Evolutionary conservation across 2,888 invertebrate genomes (phyloP), one percentile per base, ranked within the genome.

Genomic region (Synanthedon tipuliformis): DNA sequence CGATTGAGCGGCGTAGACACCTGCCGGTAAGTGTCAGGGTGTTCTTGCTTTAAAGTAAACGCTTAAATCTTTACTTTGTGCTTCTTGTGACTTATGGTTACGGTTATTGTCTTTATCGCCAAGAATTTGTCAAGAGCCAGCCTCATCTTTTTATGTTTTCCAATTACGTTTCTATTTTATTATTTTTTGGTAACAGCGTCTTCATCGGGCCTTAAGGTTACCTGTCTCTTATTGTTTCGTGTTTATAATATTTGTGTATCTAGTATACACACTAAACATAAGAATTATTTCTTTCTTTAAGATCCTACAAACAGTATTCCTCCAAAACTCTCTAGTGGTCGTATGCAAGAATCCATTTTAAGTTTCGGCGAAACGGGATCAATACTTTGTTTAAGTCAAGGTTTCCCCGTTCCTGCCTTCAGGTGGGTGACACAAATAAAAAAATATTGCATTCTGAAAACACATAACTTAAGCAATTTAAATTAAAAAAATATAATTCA

Each of bases 301-400:
- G 92, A 92, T 73, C 92, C 92, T 10, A 90, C 92, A 61, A 91
- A 91, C 71, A 92, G 91, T 72, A 89, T 91, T 61, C 88, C 89
- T 59, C 92, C 92, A 56, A 90, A 90, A 72, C 79, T 91, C 63
- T 89, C 89, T 73, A 88, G 88, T 65, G 80, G 78, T 80, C 89
- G 89, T 57, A 79, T 89, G 60, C 89, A 89, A 75, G 88, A 89
- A 65, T 75, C 83, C 57, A 75, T 79, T 54, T 71, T 83, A 55
- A 61, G 59, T 59, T 57, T 64, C 41, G 74, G 71, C 58, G 61
- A 68, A 78, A 69, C 75, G 53, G 77, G 73, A 58, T 67, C 90
- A 56, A 88, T 92, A 64, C 86, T 92, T 67, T 94, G 94, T 78
- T 90, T 92, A 63, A 91, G 92, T 68, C 93, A 94, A 88, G 91